Conservation (phyloP, 2,888 invertebrate species). For the Cordilura impudica region DNA sequence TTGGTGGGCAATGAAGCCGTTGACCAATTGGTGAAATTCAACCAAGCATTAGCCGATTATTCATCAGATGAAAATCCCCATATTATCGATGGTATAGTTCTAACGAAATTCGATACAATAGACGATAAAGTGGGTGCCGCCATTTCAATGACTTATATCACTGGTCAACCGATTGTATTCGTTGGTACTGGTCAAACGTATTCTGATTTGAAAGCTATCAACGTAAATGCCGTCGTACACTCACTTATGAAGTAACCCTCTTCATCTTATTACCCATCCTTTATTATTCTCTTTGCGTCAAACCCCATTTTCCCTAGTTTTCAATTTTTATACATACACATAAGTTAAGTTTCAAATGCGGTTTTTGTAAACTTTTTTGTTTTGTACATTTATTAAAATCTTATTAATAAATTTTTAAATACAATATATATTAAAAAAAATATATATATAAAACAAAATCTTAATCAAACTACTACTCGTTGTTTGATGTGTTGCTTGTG, state of each 20-base stretch:
- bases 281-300: not conserved
- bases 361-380: not conserved
- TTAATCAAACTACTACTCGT: constrained; percentile 30
- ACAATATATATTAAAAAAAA: constrained; percentile 40
- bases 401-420: constrained; percentile 35
- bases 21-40: constrained; percentile 99
- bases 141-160: constrained; percentile 99
- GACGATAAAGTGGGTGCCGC: constrained; percentile 99
- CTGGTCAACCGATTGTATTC: constrained; percentile 96
- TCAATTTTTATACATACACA: constrained; percentile 8
- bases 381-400: constrained; percentile 58
- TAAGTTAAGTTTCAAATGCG: constrained; percentile 9
- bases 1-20: constrained; percentile 99
- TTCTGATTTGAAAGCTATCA: constrained; percentile 96
- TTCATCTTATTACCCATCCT: not conserved
- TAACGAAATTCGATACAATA: constrained; percentile 99
- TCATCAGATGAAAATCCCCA: constrained; percentile 88
- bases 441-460: not conserved
- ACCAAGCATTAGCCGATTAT: constrained; percentile 97
- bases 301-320: not conserved
- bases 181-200: constrained; percentile 99
- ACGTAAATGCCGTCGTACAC: constrained; percentile 96
- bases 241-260: constrained; percentile 91
- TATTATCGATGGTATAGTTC: constrained; percentile 98
- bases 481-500: too few relatives aligned